Percentiles rank a stretch among this genome's conserved stretches.
phyloP scores from a whole-genome alignment of 2,113 vertebrate genomes.

The Nerophis lumbriciformis region DNA sequence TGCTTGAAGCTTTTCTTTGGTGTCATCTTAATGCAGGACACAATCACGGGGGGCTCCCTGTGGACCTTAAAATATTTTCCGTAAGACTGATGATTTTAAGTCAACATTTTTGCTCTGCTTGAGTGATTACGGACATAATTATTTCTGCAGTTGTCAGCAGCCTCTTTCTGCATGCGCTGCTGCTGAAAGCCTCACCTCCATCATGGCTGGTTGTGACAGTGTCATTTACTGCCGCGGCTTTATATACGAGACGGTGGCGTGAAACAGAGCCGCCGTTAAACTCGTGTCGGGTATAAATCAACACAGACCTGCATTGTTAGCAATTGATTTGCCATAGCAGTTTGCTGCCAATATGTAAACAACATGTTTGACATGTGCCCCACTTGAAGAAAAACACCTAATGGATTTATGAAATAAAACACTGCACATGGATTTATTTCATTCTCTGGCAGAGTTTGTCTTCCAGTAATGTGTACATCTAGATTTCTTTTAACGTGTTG shows the following conservation, averaged over 20 bases:
- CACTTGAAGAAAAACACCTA: conserved; percentile 32
- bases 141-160: background rate
- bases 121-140: background rate
- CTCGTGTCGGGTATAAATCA: conserved; percentile 46
- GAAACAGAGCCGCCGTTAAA: conserved; percentile 38
- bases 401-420: conserved; percentile 38
- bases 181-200: conserved; percentile 18
- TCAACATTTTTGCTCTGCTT: background rate
- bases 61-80: background rate
- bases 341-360: conserved; percentile 53
- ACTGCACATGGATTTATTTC: conserved; percentile 43
- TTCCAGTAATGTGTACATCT: conserved; percentile 40
- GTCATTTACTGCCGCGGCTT: conserved; percentile 44
- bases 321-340: conserved; percentile 52
- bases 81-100: background rate
- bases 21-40: conserved; percentile 28
- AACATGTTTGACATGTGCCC: conserved; percentile 39
- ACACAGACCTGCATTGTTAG: conserved; percentile 55
- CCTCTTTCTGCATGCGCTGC: background rate
- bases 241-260: conserved; percentile 32
- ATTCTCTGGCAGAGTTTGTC: conserved; percentile 5
- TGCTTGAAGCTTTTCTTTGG: conserved; percentile 32
- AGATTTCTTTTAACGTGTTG: conserved; percentile 14
- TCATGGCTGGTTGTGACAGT: conserved; percentile 15
- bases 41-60: background rate